Percentiles rank a stretch among this genome's conserved stretches.
These are phyloP conservation scores for Nysson spinosus DNA, from an alignment of 2,888 invertebrate genomes.

Conservation along the genomic window DNA sequence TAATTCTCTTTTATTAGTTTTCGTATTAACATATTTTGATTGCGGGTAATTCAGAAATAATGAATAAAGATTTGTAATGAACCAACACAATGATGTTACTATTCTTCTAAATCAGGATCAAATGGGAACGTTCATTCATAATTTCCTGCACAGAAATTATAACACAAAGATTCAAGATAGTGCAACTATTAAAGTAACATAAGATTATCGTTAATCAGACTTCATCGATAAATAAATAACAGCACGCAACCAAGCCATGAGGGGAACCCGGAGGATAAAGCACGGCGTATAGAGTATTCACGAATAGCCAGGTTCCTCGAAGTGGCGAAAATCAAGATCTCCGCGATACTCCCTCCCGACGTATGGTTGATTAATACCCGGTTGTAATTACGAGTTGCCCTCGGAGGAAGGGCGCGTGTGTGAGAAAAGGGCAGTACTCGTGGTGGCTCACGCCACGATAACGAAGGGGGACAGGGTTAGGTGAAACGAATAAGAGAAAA, in stretches of 20 bases:
- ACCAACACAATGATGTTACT: too few relatives aligned
- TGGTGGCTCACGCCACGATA: slow-evolving; percentile 18
- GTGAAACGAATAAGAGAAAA: background rate
- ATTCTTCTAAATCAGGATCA: too few relatives aligned
- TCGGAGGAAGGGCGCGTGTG: slow-evolving; percentile 34
- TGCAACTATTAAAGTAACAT: too few relatives aligned
- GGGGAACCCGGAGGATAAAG: background rate
- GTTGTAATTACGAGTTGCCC: slow-evolving; percentile 51
- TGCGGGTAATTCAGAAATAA: background rate
- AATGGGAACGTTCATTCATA: too few relatives aligned
- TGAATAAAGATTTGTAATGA: background rate
- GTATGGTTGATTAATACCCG: slow-evolving; percentile 54
- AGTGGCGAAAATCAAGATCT: slow-evolving; percentile 57
- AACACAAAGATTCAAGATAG: too few relatives aligned
- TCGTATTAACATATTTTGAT: too few relatives aligned
- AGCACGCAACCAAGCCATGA: slow-evolving; percentile 13
- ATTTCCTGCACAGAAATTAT: too few relatives aligned
- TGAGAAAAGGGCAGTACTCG: slow-evolving; percentile 24
- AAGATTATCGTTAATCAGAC: slow-evolving; percentile 21
- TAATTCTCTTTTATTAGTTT: too few relatives aligned
- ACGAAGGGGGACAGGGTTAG: background rate
- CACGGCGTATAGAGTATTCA: too few relatives aligned
- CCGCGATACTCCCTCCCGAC: slow-evolving; percentile 44
- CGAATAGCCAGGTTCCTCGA: background rate
- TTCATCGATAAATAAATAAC: slow-evolving; percentile 45